A percentile compares a stretch with the other conserved stretches of the same genome.
Evolutionary conservation across 2,797 vertebrate species (phyloP).

Genomic region (Pagetopsis macropterus): DNA sequence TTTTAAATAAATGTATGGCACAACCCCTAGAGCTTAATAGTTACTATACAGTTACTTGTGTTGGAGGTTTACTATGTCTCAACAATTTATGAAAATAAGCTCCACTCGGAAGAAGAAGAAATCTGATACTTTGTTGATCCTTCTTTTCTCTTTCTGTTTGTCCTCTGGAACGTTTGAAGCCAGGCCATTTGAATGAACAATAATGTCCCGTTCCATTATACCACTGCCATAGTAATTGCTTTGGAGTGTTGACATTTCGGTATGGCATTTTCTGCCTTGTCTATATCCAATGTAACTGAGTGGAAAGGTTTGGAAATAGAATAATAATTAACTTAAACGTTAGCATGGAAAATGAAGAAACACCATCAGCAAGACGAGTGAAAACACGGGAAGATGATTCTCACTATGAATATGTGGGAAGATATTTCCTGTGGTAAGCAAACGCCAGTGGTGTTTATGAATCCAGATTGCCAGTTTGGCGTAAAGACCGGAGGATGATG

Average conservation of each 20-base stretch:
- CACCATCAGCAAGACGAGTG: not conserved
- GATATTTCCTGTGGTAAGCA: constrained; percentile 65
- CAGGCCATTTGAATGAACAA: constrained; percentile 1
- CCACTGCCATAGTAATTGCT: not conserved
- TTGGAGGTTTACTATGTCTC: constrained; percentile 6
- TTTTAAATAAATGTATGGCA: constrained; percentile 4
- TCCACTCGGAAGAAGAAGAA: constrained; percentile 12
- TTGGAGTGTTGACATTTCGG: not conserved
- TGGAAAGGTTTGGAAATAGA: constrained; percentile 12
- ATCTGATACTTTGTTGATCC: constrained; percentile 12
- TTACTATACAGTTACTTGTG: constrained; percentile 5
- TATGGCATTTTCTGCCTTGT: not conserved
- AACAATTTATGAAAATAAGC: constrained; percentile 33
- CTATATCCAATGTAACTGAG: not conserved
- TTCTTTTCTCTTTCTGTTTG: constrained; percentile 22
- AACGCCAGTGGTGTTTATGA: constrained; percentile 69
- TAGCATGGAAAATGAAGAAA: not conserved
- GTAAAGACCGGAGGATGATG: constrained; percentile 55
- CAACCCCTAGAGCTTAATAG: not conserved
- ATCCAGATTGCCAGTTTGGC: constrained; percentile 65
- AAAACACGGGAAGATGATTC: constrained; percentile 42
- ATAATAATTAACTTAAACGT: not conserved
- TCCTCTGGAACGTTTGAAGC: constrained; percentile 2
- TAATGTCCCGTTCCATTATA: constrained; percentile 3
- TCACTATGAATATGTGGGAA: constrained; percentile 56